phyloP scores from a whole-genome alignment of 2,797 vertebrate genomes.

The Spinus pinus region DNA sequence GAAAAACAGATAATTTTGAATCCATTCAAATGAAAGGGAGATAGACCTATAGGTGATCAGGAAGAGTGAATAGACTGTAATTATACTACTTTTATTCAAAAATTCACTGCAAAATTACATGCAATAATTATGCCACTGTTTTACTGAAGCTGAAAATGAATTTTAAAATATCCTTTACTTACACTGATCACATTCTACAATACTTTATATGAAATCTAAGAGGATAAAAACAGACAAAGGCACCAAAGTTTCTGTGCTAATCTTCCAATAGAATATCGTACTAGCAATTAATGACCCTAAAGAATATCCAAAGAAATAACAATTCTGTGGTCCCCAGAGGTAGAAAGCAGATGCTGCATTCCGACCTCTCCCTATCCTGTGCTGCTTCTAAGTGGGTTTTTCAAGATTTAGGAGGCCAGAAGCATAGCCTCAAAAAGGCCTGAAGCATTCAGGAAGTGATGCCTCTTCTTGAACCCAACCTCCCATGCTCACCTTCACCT shows the following conservation, averaged over 20 bases:
- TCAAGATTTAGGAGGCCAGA: neutral
- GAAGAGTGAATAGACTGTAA: conserved; percentile 33
- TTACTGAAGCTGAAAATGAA: neutral
- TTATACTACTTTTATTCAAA: neutral
- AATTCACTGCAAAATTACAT: conserved; percentile 14
- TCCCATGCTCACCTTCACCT: neutral
- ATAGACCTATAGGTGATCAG: neutral
- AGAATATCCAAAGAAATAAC: neutral
- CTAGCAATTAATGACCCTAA: neutral
- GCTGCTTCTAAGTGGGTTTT: neutral
- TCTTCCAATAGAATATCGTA: neutral
- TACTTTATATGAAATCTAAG: neutral
- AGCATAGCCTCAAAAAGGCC: neutral
- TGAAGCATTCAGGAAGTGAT: neutral
- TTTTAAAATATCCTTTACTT: neutral
- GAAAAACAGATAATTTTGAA: conserved; percentile 2
- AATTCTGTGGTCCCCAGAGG: neutral
- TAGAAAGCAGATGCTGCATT: neutral
- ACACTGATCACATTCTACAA: neutral
- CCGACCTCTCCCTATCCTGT: neutral
- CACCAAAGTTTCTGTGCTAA: neutral
- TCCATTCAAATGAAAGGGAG: neutral
- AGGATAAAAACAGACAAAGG: neutral
- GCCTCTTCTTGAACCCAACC: neutral
- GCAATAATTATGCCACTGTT: conserved; percentile 14